phyloP scores from a whole-genome alignment of 1,140 invertebrate species.

The Conus ventricosus region DNA sequence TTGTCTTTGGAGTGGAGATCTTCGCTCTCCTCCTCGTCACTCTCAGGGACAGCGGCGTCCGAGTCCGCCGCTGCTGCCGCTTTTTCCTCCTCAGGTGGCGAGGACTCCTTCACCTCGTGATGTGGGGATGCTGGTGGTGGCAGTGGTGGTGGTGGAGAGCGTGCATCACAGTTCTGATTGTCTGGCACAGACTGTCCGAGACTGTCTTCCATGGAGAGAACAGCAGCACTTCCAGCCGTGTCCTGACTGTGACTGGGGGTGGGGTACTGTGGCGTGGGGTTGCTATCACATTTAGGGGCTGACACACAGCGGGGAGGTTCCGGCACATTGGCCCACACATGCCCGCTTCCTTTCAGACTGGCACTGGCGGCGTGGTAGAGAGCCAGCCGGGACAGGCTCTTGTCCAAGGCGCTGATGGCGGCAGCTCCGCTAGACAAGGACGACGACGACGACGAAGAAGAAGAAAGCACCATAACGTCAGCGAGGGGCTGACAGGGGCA shows the following conservation, averaged over 20 bases:
- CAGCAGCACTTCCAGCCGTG: not conserved
- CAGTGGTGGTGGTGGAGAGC: not conserved
- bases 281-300: not conserved
- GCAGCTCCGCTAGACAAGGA: not conserved
- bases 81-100: not conserved
- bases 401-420: not conserved
- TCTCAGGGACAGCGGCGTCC: not conserved
- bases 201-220: not conserved
- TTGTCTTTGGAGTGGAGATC: not conserved
- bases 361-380: conserved; percentile 23
- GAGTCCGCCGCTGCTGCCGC: not conserved
- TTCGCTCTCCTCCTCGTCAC: not conserved
- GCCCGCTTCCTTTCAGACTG: not conserved
- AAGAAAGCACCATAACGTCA: conserved; percentile 5
- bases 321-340: not conserved
- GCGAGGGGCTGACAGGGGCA: not conserved
- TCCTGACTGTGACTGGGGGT: not conserved
- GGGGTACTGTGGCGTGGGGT: not conserved
- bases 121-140: not conserved
- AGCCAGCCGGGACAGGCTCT: conserved; percentile 17
- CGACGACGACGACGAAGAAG: not conserved
- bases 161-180: not conserved
- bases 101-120: not conserved
- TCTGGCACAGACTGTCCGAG: not conserved
- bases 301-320: not conserved